Percentiles rank a stretch among this genome's conserved stretches.
phyloP scores from a whole-genome alignment of 2,113 vertebrate genomes.

The Oophaga pumilio region DNA sequence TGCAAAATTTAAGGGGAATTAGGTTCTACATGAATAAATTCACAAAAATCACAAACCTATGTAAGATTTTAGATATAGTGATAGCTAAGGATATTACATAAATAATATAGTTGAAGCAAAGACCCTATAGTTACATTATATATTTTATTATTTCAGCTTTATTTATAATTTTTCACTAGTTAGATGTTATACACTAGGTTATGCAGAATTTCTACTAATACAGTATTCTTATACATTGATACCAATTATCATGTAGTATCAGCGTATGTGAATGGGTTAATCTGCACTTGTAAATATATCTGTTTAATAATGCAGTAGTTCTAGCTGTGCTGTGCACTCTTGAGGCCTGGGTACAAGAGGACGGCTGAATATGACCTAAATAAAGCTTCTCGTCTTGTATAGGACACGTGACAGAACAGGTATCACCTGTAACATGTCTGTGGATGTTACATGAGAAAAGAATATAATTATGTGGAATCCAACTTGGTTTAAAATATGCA shows the following conservation, averaged over 20 bases:
- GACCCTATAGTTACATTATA: too few species aligned
- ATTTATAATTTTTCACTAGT: neutral
- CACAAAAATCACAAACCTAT: too few species aligned
- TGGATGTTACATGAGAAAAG: neutral
- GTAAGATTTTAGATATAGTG: too few species aligned
- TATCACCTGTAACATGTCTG: conserved; percentile 15
- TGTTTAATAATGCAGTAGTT: conserved; percentile 34
- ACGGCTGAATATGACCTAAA: conserved; percentile 34
- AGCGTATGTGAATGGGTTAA: conserved; percentile 14
- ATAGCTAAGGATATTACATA: too few species aligned
- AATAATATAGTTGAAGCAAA: too few species aligned
- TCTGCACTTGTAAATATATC: conserved; percentile 18
- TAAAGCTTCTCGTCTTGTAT: conserved; percentile 12
- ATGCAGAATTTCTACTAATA: neutral
- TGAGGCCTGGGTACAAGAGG: conserved; percentile 8
- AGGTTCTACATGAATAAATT: too few species aligned
- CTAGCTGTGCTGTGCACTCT: conserved; percentile 17
- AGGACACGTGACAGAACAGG: neutral
- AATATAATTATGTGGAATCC: neutral
- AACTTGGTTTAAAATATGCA: neutral
- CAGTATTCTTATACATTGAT: neutral
- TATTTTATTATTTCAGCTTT: neutral
- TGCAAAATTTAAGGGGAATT: too few species aligned
- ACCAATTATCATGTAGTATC: neutral
- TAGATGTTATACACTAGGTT: neutral